Evolutionary conservation across 2,113 vertebrate species (phyloP).

Genomic region (Butorides virescens): DNA sequence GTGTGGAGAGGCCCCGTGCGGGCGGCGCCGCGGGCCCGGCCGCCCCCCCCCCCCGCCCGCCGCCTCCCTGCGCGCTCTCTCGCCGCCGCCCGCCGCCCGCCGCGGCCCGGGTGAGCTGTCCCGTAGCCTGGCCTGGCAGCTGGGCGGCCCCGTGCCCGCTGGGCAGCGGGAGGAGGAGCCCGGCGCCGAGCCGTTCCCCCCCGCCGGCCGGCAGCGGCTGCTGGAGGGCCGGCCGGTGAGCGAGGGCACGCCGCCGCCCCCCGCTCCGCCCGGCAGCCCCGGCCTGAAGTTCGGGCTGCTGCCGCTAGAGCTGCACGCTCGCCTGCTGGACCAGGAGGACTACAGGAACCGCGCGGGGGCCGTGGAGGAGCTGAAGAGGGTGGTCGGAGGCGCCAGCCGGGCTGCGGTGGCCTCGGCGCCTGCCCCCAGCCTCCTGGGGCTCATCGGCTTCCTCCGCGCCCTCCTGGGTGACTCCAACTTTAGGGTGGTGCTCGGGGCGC

Average conservation of each 20-base stretch:
- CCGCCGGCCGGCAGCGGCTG: not conserved
- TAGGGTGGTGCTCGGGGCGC: conserved; percentile 81
- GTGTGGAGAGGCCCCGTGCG: conserved; percentile 48
- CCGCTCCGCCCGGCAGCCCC: conserved; percentile 12
- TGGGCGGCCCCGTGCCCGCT: not conserved
- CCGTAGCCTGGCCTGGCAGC: not conserved
- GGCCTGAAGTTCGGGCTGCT: conserved; percentile 84
- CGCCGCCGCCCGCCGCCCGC: not conserved
- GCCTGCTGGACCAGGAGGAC: conserved; percentile 85
- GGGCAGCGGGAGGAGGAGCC: conserved; percentile 28
- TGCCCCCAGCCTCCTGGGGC: conserved; percentile 71
- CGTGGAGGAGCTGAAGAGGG: conserved; percentile 79
- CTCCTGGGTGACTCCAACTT: conserved; percentile 88
- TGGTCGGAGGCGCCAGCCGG: conserved; percentile 64
- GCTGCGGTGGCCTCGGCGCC: conserved; percentile 36
- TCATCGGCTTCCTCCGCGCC: conserved; percentile 78
- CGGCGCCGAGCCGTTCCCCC: conserved; percentile 26
- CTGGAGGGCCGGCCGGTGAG: not conserved
- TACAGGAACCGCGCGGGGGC: conserved; percentile 84
- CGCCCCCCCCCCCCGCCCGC: not conserved
- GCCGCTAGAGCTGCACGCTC: conserved; percentile 82
- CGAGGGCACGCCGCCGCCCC: not conserved
- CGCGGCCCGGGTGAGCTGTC: not conserved
- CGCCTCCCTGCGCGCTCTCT: not conserved
- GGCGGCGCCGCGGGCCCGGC: conserved; percentile 33